Conservation (phyloP, 2,888 invertebrate genomes). For the Tenodera sinensis region DNA sequence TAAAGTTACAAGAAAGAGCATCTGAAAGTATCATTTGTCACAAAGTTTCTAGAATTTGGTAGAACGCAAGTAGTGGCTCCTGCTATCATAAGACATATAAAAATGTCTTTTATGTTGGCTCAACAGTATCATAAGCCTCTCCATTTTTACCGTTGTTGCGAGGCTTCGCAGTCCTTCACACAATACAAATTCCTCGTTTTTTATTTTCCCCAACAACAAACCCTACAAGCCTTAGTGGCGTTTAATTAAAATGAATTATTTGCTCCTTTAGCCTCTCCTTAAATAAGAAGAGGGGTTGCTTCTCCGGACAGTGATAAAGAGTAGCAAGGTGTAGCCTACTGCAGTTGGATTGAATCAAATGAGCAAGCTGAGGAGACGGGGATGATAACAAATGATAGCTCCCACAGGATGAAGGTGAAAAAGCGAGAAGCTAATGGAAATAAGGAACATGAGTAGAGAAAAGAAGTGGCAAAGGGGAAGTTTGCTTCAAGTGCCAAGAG, state of each 20-base stretch:
- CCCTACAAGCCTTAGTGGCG: neutral
- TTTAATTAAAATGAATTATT: slow-evolving; percentile 16
- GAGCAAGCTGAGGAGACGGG: neutral
- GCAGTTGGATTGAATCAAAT: neutral
- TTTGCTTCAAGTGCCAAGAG: neutral
- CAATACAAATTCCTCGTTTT: neutral
- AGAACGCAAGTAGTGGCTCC: too few species aligned
- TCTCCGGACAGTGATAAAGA: neutral
- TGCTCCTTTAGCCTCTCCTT: slow-evolving; percentile 6
- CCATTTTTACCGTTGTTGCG: neutral
- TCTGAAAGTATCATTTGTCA: too few species aligned
- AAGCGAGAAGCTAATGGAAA: neutral
- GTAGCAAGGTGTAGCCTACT: neutral
- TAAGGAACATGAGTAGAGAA: neutral
- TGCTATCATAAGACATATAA: too few species aligned
- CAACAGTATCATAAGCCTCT: neutral
- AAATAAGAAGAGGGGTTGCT: neutral
- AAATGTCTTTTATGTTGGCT: neutral
- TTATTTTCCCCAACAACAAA: neutral
- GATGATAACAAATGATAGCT: slow-evolving; percentile 8
- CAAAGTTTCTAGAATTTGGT: too few species aligned
- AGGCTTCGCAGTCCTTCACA: neutral
- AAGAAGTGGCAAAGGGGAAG: neutral
- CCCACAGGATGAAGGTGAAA: slow-evolving; percentile 1
- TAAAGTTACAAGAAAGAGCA: too few species aligned